These are phyloP conservation scores for Lochmaea capreae DNA, from an alignment of 2,888 invertebrate genomes.

Conservation along the genomic window DNA sequence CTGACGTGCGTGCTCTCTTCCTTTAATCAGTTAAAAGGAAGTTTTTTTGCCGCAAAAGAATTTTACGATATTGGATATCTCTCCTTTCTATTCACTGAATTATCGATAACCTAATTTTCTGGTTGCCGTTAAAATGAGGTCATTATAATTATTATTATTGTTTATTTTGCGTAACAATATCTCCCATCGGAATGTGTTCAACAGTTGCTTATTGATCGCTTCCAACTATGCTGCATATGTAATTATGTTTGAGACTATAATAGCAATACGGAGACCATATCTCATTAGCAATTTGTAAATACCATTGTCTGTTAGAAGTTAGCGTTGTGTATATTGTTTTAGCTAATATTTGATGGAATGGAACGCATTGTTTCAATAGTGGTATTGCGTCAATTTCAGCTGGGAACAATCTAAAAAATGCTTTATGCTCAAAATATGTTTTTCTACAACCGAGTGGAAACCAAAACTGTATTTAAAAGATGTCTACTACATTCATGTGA, in stretches of 20 bases:
- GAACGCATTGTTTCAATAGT: background rate
- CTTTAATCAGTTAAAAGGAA: no score
- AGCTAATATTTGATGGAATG: conserved; percentile 8
- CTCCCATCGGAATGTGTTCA: conserved; percentile 17
- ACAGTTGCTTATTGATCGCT: conserved; percentile 32
- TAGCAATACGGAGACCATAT: conserved; percentile 31
- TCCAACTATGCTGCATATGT: conserved; percentile 30
- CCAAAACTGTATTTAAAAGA: no score
- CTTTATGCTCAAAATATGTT: no score
- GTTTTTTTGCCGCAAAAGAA: no score
- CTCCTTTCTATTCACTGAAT: no score
- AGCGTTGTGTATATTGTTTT: conserved; percentile 23
- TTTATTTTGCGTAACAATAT: conserved; percentile 17
- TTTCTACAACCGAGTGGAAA: no score
- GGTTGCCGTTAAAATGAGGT: no score
- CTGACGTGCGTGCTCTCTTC: no score
- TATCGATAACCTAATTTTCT: no score
- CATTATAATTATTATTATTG: no score
- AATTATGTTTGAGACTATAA: conserved; percentile 39
- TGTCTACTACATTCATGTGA: no score
- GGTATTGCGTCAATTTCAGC: background rate
- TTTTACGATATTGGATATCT: no score
- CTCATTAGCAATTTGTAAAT: conserved; percentile 42
- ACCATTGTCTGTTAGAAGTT: conserved; percentile 34
- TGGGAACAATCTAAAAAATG: background rate